Evolutionary conservation across 2,888 invertebrate genomes (phyloP).

Genomic region (Lysandra coridon): DNA sequence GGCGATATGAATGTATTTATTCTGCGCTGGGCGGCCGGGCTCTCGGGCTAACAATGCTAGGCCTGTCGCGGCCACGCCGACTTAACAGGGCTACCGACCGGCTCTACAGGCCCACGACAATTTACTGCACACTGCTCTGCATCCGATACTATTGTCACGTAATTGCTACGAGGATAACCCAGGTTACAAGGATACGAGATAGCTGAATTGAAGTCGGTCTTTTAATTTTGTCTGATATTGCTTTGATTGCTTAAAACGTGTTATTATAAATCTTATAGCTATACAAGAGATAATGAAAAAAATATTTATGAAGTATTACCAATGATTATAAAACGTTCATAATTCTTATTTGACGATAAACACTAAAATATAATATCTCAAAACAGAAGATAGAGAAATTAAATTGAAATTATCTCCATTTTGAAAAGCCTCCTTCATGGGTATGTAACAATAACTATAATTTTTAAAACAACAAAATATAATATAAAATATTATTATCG

Average conservation of each 20-base stretch:
- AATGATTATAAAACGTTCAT: no score
- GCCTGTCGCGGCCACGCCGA: slow-evolving; percentile 69
- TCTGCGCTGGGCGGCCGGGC: slow-evolving; percentile 76
- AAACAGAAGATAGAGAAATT: no score
- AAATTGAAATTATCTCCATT: no score
- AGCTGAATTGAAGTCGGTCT: neutral
- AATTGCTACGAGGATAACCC: slow-evolving; percentile 24
- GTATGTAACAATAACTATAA: neutral
- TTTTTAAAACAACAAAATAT: slow-evolving; percentile 14
- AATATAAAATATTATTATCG: neutral
- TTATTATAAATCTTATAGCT: neutral
- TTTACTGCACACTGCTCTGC: slow-evolving; percentile 30
- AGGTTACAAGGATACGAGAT: neutral
- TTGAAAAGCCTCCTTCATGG: no score
- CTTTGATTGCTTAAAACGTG: neutral
- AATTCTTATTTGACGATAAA: no score
- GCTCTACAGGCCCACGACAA: slow-evolving; percentile 43
- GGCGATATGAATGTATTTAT: slow-evolving; percentile 81
- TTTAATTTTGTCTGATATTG: neutral
- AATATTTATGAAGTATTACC: no score
- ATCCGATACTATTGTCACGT: slow-evolving; percentile 31
- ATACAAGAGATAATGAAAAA: no score
- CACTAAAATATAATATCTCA: no score
- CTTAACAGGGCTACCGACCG: slow-evolving; percentile 55
- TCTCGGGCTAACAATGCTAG: slow-evolving; percentile 77